phyloP scores from a whole-genome alignment of 2,888 invertebrate genomes.

The Chrysotoxum bicinctum region DNA sequence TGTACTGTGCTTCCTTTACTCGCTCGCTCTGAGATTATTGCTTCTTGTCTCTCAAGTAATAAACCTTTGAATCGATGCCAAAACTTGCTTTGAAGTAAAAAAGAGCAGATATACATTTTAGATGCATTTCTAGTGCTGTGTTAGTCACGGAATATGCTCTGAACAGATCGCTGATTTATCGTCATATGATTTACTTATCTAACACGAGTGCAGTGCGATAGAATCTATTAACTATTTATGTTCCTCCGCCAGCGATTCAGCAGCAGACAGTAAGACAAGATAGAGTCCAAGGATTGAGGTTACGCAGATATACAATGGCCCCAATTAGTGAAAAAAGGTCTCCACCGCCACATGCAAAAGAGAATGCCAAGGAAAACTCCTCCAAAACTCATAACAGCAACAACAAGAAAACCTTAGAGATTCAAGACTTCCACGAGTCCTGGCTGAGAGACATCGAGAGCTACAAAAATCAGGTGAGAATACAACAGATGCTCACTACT shows the following conservation, averaged over 20 bases:
- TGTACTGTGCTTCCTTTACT: conserved; percentile 13
- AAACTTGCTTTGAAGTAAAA: conserved; percentile 47
- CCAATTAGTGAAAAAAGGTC: conserved; percentile 80
- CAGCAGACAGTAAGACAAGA: conserved; percentile 62
- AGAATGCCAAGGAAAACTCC: conserved; percentile 77
- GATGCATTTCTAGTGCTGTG: conserved; percentile 38
- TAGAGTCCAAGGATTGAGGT: conserved; percentile 38
- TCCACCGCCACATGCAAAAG: conserved; percentile 73
- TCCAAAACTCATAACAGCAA: conserved; percentile 35
- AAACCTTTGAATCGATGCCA: conserved; percentile 64
- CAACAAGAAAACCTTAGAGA: conserved; percentile 75
- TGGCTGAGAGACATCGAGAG: conserved; percentile 81
- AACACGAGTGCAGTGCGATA: conserved; percentile 37
- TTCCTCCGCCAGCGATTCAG: conserved; percentile 28
- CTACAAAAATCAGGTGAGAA: conserved; percentile 78
- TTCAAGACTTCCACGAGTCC: conserved; percentile 80
- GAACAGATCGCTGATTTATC: conserved; percentile 47
- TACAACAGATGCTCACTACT: conserved; percentile 75
- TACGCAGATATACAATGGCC: conserved; percentile 76
- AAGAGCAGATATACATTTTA: conserved; percentile 53
- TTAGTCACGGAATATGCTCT: conserved; percentile 61
- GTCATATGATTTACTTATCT: conserved; percentile 71
- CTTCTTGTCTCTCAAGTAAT: conserved; percentile 44
- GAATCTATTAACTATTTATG: conserved; percentile 41
- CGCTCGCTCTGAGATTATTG: not conserved